Conservation (phyloP, 2,797 vertebrate species). For the Lophotriccus pileatus region DNA sequence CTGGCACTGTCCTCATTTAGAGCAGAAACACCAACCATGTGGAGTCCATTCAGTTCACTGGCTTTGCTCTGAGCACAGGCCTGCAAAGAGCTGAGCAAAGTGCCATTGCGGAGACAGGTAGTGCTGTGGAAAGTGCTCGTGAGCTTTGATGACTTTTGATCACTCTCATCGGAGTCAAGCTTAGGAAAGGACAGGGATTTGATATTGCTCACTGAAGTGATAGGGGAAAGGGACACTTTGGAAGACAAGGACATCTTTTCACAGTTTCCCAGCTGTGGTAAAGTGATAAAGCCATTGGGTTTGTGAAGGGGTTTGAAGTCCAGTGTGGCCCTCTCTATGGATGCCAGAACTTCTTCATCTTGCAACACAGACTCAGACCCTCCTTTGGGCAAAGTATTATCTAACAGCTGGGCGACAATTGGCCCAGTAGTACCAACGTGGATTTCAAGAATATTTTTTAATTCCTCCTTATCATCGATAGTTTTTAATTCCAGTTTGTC, state of each 20-base stretch:
- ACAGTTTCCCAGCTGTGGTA: conserved; percentile 87
- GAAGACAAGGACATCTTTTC: conserved; percentile 84
- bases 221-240: conserved; percentile 80
- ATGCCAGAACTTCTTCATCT: conserved; percentile 75
- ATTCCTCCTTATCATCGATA: conserved; percentile 91
- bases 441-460: conserved; percentile 91
- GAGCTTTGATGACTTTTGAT: conserved; percentile 72
- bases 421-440: conserved; percentile 81
- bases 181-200: conserved; percentile 96
- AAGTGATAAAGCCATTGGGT: conserved; percentile 90
- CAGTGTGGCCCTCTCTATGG: conserved; percentile 69
- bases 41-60: conserved; percentile 77
- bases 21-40: conserved; percentile 57
- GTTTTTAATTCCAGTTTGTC: conserved; percentile 98
- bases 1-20: conserved; percentile 70
- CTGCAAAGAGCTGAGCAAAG: conserved; percentile 77
- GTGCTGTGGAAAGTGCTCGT: conserved; percentile 74
- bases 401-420: conserved; percentile 73
- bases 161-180: conserved; percentile 85
- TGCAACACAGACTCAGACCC: conserved; percentile 67
- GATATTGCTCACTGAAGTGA: conserved; percentile 89
- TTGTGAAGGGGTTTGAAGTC: conserved; percentile 86
- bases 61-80: conserved; percentile 70
- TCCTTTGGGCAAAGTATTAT: conserved; percentile 66
- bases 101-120: conserved; percentile 82